Base-by-base conservation (phyloP, 92 coral and sea anemone genomes). In the Palythoa grandiflora region DNA sequence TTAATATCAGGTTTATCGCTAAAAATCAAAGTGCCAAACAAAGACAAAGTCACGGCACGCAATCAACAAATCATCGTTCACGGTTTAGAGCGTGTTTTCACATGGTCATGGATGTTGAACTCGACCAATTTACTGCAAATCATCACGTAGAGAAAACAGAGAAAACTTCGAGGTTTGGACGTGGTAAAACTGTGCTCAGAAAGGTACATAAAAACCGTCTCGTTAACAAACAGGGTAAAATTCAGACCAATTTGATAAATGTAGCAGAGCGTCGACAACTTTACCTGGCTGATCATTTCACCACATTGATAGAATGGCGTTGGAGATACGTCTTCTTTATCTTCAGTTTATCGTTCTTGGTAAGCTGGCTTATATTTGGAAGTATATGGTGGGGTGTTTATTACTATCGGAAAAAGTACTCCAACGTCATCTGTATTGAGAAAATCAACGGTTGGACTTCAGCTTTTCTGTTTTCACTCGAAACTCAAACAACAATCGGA, bases 311-410 rank as follows among this genome's bases (percentile, higher is more conserved):
- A 80, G 99, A 97, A 14, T 95, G 95, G 44, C 92, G 92, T n/a
- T 97, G 99, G 99, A 71, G 97, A 74, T 97, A 96, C 83, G 94
- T 97, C 12, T 92, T 97, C 61, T 88, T 88, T 1, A 78, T 97
- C 8, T 97, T 97, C 55, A 84, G 98, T 11, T 74, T 88, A 21
- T 92, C 96, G 11, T 97, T 92, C 77, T 89, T 97, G 12, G 88
- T 90, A 5, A 92, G 98, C 61, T 97, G 99, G 99, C 55, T 97
- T 2, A 72, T 93, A 28, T 97, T 97, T 83, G 99, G 97, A 3
- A 73, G 95, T 8, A 87, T 97, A 10, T 97, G 99, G 99, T 94
- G 98, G 94, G 98, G 96, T 59, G 92, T 97, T 28, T 93, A 94
- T 73, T 40, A 72, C 48, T 94, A 90, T 28, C 92, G 99, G 39